Conservation (phyloP, 2,113 vertebrate genomes). For the Gambusia holbrooki region DNA sequence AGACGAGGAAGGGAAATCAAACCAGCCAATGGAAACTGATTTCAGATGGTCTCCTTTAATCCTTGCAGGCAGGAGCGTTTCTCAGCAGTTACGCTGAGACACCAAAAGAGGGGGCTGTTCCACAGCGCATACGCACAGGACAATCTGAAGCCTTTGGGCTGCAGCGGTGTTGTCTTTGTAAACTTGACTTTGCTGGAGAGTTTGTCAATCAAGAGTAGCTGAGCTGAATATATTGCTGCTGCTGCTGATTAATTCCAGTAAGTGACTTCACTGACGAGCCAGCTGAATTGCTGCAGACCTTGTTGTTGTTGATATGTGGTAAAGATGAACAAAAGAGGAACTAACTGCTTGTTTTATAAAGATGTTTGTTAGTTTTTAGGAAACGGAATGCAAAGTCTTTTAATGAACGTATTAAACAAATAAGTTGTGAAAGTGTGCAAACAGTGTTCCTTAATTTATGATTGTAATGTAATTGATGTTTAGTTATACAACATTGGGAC, state of each 20-base stretch:
- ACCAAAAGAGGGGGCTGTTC: constrained; percentile 85
- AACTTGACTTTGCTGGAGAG: constrained; percentile 74
- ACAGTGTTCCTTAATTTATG: constrained; percentile 13
- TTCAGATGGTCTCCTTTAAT: constrained; percentile 56
- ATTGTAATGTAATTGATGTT: constrained; percentile 2
- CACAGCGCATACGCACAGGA: constrained; percentile 60
- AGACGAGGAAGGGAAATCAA: constrained; percentile 73
- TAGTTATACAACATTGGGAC: background rate
- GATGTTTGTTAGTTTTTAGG: constrained; percentile 47
- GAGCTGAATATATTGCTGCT: constrained; percentile 66
- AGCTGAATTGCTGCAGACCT: constrained; percentile 69
- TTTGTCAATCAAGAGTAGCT: constrained; percentile 69
- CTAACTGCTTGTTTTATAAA: constrained; percentile 55
- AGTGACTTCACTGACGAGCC: constrained; percentile 72
- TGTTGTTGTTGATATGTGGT: constrained; percentile 38
- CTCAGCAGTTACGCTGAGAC: background rate
- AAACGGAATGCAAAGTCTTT: constrained; percentile 41
- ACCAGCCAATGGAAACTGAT: constrained; percentile 67
- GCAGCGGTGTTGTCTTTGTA: constrained; percentile 47
- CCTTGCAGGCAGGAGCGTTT: constrained; percentile 35
- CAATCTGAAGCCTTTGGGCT: constrained; percentile 11
- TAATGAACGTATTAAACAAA: constrained; percentile 44
- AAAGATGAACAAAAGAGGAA: constrained; percentile 54
- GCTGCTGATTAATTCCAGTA: constrained; percentile 78
- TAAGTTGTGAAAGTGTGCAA: constrained; percentile 14